Evolutionary conservation across 2,888 invertebrate genomes (phyloP), one percentile per base, ranked within the genome.

Genomic region (Agriotes lineatus): DNA sequence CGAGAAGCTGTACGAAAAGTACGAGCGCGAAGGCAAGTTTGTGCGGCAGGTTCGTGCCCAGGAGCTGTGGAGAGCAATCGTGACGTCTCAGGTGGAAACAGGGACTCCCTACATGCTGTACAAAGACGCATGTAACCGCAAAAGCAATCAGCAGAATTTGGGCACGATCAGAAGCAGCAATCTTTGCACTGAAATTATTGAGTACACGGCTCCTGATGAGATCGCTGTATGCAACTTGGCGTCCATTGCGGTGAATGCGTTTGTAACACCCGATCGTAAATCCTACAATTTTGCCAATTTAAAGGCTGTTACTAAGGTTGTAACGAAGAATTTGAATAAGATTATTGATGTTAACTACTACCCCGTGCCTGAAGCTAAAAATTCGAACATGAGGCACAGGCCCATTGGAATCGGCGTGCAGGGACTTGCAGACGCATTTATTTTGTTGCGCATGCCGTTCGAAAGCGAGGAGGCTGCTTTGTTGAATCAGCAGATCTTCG

Each of bases 131-230:
- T 98, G 99, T 81, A 99, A 99, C 82, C 86, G 93, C 0, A 99
- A 99, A 85, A 96, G 96, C 68, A 99, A 99, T 84, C 99, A 99
- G 80, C 93, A 99, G 83, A 98, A 99, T 85, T 86, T 99, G 66
- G 99, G 99, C 10, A 99, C 99, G 0, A 99, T 99, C 75, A 97
- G 96, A 85, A 96, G 97, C 84, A 96, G 97, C 78, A 99, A 99
- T 84, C 87, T 99, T 35, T 99, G 99, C 82, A 99, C 99, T 0
- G 99, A 99, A 88, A 96, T 99, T 75, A 91, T 99, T 0, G 95
- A 99, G 83, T 99, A 97, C 83, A 96, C 95, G 1, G 89, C 95
- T 10, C 85, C 91, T 1, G 96, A 97, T 84, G 98, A 99, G 88
- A 91, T 97, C 30, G 99, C 99, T 4, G 99, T 99, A 0, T 99